Evolutionary conservation across 2,888 invertebrate species (phyloP).

Genomic region (Hipparchia sbordonii): DNA sequence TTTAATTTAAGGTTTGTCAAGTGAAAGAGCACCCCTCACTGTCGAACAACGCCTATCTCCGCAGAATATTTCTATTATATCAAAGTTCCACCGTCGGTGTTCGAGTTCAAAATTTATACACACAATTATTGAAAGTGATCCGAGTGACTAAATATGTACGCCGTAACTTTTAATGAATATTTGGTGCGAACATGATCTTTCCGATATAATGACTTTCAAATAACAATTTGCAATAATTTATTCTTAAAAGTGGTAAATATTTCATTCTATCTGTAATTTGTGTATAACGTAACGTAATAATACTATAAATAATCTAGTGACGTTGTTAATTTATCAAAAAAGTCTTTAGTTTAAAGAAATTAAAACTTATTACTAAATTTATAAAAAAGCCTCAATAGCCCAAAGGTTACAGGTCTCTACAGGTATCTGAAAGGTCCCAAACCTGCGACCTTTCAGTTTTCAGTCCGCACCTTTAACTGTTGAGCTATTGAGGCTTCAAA

Average conservation of each 20-base stretch:
- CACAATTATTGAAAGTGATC: conserved; percentile 3
- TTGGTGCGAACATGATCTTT: background rate
- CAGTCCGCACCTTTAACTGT: too few species aligned
- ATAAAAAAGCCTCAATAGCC: too few species aligned
- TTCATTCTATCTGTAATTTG: too few species aligned
- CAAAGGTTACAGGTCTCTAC: too few species aligned
- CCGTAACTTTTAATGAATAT: conserved; percentile 4
- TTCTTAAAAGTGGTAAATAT: background rate
- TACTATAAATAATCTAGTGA: too few species aligned
- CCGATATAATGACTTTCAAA: background rate
- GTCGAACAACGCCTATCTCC: background rate
- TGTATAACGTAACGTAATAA: too few species aligned
- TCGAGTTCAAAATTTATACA: background rate
- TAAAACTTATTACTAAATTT: too few species aligned
- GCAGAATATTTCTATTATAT: background rate
- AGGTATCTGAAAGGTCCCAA: too few species aligned
- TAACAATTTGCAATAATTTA: background rate
- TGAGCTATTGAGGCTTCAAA: too few species aligned
- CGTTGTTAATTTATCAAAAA: too few species aligned
- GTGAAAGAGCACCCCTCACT: background rate
- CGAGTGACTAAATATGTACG: background rate
- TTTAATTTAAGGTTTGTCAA: background rate
- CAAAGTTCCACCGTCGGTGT: background rate
- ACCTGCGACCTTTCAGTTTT: too few species aligned
- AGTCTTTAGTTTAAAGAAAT: too few species aligned